A percentile compares a stretch with the other conserved stretches of the same genome.
These are phyloP conservation scores for Tringa solitaria DNA, from an alignment of 2,113 vertebrate species.

Conservation along the genomic window DNA sequence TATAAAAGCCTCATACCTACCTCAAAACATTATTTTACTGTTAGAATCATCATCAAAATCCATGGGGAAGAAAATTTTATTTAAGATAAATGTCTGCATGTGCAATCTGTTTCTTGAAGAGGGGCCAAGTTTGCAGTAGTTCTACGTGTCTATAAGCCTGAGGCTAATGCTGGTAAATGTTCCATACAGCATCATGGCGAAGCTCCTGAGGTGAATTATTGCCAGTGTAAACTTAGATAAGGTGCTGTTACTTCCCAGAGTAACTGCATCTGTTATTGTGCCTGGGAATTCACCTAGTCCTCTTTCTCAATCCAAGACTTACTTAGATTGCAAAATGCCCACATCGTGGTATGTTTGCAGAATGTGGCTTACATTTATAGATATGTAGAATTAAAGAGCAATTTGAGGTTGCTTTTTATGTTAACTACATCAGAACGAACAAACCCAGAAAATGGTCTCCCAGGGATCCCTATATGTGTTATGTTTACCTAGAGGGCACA, in stretches of 20 bases:
- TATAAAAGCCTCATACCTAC: not conserved
- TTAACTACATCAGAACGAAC: not conserved
- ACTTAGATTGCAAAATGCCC: not conserved
- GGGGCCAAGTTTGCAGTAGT: not conserved
- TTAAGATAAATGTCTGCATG: not conserved
- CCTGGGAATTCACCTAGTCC: not conserved
- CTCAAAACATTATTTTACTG: not conserved
- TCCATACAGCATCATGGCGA: not conserved
- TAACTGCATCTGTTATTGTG: not conserved
- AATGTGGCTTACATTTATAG: not conserved
- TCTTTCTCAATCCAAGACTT: not conserved
- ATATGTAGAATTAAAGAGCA: not conserved
- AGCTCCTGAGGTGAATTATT: not conserved
- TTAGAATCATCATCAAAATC: not conserved
- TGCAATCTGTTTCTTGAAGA: not conserved
- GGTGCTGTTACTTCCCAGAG: not conserved
- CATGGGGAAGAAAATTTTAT: not conserved
- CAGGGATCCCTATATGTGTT: not conserved
- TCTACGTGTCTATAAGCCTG: fast-evolving
- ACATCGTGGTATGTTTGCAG: not conserved
- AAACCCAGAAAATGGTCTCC: not conserved
- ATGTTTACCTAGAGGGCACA: not conserved
- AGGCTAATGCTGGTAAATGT: not conserved
- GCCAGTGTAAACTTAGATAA: not conserved
- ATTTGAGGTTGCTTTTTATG: not conserved